Base-by-base conservation (phyloP, 1,140 invertebrate genomes). In the Lordiphosa clarofinis region DNA sequence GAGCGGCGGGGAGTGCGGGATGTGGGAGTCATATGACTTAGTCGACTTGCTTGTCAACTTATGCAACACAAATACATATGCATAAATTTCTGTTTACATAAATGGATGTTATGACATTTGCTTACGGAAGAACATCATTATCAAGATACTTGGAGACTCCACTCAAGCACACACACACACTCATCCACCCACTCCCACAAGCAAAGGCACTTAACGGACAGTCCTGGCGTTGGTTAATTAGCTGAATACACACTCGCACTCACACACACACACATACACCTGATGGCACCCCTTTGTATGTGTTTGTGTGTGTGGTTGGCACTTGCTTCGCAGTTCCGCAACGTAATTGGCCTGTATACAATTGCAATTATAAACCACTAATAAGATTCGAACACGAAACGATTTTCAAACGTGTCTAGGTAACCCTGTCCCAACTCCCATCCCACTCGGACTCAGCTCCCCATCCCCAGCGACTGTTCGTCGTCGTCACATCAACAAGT, bases 341-440 rank as follows among this genome's bases (percentile, higher is more conserved):
- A 73, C 76, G 42, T 82, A 82, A 82, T 82, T 82, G 76, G 68
- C 66, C 64, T 82, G 76, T 84, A 82, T 82, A 84, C 76, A 76
- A 84, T 82, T 82, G 78, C 76, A 82, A 82, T 82, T 84, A 82
- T 84, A 84, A 76, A 84, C 76, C 76, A 84, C 78, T 82, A 82
- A 82, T 82, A 82, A 76, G 76, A 82, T 82, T 82, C 76, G 78
- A 82, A 82, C 72, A 82, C 60, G 78, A 46, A 84, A 66, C 73
- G 78, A 73, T 82, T 82, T 81, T 75, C 76, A 70, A 76, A 59
- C 48, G 55, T 68, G 59, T 53, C 43, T 37, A 31, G 10, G 47
- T 33, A 43, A 28, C 13, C 21, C 24, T 52, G 28, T 37, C 47
- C 21, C 36, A 38, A 24, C n/a, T n/a, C 24, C 35, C 19, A 31